These are phyloP conservation scores for Rhagophthalmus giganteus DNA, from an alignment of 2,888 invertebrate species.

Conservation along the genomic window DNA sequence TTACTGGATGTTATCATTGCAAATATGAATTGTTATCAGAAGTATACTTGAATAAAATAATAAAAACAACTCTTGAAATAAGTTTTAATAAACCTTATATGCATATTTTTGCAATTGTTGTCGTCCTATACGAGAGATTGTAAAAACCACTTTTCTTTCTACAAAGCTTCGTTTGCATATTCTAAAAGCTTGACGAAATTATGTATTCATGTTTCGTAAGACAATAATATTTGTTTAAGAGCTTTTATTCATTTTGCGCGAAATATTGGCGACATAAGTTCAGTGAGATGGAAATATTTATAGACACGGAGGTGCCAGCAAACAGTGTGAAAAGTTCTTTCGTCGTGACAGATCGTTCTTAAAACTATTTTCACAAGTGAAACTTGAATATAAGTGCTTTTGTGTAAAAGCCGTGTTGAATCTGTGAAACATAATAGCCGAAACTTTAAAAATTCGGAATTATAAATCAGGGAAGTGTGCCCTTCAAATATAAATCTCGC, in stretches of 20 bases:
- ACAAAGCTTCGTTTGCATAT: neutral
- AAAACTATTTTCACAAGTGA: conserved; percentile 30
- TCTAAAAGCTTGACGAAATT: neutral
- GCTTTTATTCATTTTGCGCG: conserved; percentile 18
- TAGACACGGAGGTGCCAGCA: conserved; percentile 31
- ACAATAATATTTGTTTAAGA: conserved; percentile 23
- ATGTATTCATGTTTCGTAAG: neutral
- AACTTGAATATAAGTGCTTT: conserved; percentile 30
- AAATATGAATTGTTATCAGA: too few relatives aligned
- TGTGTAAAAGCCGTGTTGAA: conserved; percentile 26
- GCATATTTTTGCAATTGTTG: too few relatives aligned
- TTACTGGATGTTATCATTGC: too few relatives aligned
- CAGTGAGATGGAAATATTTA: conserved; percentile 31
- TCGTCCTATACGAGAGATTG: too few relatives aligned
- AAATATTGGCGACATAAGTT: conserved; percentile 29
- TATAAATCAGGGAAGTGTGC: conserved; percentile 22
- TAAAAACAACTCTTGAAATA: too few relatives aligned
- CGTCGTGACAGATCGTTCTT: conserved; percentile 30
- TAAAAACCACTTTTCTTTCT: too few relatives aligned
- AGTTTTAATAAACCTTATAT: too few relatives aligned
- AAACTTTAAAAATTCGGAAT: conserved; percentile 24
- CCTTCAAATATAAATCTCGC: conserved; percentile 17
- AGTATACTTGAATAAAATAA: too few relatives aligned
- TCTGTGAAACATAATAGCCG: conserved; percentile 25
- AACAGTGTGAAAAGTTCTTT: conserved; percentile 30